These are phyloP conservation scores for Epizoanthus illoricatus DNA, from an alignment of 92 coral and sea anemone genomes.

Conservation along the genomic window DNA sequence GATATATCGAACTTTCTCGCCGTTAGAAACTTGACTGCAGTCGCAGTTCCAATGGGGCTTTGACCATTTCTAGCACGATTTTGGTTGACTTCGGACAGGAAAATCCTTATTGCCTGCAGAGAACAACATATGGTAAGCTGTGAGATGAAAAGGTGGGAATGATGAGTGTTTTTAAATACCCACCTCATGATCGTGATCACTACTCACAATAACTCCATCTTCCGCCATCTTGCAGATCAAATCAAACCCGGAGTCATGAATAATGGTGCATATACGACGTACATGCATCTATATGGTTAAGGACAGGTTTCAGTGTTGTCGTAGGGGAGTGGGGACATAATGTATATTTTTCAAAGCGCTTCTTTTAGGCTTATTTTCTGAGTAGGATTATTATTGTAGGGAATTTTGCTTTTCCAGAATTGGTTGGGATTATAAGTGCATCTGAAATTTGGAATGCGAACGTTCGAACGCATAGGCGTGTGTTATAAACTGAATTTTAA, in stretches of 20 bases:
- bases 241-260: neutral
- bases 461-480: no score
- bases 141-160: neutral
- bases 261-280: constrained; percentile 27
- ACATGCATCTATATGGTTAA: neutral
- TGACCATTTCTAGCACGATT: constrained; percentile 66
- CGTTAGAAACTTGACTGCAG: constrained; percentile 84
- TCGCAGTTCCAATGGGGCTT: constrained; percentile 89
- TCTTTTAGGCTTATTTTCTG: no score
- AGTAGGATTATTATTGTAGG: no score
- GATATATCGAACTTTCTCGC: constrained; percentile 90
- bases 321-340: no score
- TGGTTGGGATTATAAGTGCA: no score
- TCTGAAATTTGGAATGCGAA: no score
- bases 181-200: constrained; percentile 62
- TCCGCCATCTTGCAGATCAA: constrained; percentile 57
- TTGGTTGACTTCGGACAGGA: constrained; percentile 73
- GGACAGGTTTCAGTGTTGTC: no score
- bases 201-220: constrained; percentile 39
- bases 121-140: constrained; percentile 30
- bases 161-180: neutral
- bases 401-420: no score
- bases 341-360: no score
- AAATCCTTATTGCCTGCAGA: constrained; percentile 77
- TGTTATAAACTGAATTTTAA: no score